Evolutionary conservation across 2,888 invertebrate genomes (phyloP).

Genomic region (Belgica antarctica): DNA sequence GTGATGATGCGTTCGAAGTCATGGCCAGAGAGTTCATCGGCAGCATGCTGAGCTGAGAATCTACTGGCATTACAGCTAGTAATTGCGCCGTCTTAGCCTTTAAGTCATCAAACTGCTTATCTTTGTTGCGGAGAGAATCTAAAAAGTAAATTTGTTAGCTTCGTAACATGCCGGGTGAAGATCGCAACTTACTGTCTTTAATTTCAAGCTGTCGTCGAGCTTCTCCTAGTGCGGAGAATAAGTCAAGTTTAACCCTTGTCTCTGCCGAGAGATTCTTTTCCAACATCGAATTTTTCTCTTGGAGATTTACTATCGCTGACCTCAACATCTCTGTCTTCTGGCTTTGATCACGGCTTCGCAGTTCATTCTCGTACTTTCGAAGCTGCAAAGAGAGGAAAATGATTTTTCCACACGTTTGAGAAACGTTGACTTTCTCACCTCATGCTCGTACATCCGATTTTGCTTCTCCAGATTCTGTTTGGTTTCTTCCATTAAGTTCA

Average conservation of each 20-base stretch:
- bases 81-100: slow-evolving; percentile 90
- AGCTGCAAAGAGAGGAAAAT: slow-evolving; percentile 49
- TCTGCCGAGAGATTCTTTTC: slow-evolving; percentile 94
- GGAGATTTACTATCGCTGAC: slow-evolving; percentile 75
- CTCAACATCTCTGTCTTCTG: slow-evolving; percentile 72
- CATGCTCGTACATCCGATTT: slow-evolving; percentile 54
- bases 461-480: slow-evolving; percentile 56
- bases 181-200: slow-evolving; percentile 69
- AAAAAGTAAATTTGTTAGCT: slow-evolving; percentile 13
- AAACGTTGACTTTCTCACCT: too few species aligned
- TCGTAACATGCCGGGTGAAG: not conserved
- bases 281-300: slow-evolving; percentile 87
- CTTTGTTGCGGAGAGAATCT: slow-evolving; percentile 80
- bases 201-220: slow-evolving; percentile 87
- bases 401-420: not conserved
- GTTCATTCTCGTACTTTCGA: slow-evolving; percentile 53
- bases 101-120: slow-evolving; percentile 86
- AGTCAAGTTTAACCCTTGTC: slow-evolving; percentile 95
- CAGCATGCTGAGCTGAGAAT: slow-evolving; percentile 8
- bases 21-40: slow-evolving; percentile 19
- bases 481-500: slow-evolving; percentile 66
- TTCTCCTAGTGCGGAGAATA: slow-evolving; percentile 95
- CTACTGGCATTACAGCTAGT: slow-evolving; percentile 66
- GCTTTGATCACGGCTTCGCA: slow-evolving; percentile 53
- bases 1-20: slow-evolving; percentile 7